Percentiles rank a stretch among this genome's conserved stretches.
phyloP scores from a whole-genome alignment of 2,888 invertebrate genomes.

The Marasmarcha lunaedactyla region DNA sequence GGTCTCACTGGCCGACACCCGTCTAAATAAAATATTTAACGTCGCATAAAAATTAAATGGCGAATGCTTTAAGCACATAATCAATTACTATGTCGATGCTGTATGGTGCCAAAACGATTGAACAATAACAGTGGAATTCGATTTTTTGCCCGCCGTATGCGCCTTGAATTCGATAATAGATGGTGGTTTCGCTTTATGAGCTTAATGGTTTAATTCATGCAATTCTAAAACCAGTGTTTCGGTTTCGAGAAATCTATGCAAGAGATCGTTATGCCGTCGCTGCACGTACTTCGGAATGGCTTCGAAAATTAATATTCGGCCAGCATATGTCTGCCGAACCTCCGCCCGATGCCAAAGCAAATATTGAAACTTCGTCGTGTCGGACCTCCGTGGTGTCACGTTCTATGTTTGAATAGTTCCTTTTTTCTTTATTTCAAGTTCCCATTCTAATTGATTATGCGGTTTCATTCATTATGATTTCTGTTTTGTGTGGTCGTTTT shows the following conservation, averaged over 20 bases:
- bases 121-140: neutral
- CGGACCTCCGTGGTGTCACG: slow-evolving; percentile 51
- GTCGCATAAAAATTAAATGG: neutral
- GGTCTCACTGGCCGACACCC: neutral
- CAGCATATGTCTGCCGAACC: slow-evolving; percentile 34
- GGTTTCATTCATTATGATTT: neutral
- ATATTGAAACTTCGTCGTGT: slow-evolving; percentile 49
- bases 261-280: slow-evolving; percentile 38
- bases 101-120: neutral
- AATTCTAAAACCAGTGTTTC: slow-evolving; percentile 17
- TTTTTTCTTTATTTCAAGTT: neutral
- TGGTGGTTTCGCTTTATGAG: too few species aligned
- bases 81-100: neutral
- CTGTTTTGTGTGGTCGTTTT: too few species aligned
- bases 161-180: neutral
- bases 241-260: slow-evolving; percentile 43
- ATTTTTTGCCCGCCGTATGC: neutral
- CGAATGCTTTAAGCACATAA: too few species aligned
- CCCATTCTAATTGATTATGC: neutral
- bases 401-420: slow-evolving; percentile 26
- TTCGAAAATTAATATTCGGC: slow-evolving; percentile 62
- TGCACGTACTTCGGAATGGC: slow-evolving; percentile 57
- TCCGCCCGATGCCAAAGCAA: slow-evolving; percentile 29
- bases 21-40: neutral
- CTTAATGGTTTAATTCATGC: neutral